A percentile compares a stretch with the other conserved stretches of the same genome.
Conservation (phyloP, 2,797 vertebrate species). For the Chromobotia macracanthus region DNA sequence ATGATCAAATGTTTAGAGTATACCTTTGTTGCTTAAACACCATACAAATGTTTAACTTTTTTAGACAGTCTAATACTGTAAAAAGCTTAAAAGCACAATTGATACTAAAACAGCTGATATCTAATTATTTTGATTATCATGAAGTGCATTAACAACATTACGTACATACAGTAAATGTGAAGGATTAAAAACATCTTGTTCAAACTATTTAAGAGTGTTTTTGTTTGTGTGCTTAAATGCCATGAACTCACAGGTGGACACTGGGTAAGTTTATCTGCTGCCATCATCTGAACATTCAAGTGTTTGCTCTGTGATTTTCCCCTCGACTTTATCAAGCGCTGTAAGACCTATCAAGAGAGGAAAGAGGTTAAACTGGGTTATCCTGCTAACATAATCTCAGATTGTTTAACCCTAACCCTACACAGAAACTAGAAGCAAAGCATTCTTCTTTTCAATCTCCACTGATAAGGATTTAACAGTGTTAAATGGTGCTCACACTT, state of each 20-base stretch:
- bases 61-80: background rate
- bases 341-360: conserved; percentile 83
- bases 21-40: no score
- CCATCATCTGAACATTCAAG: conserved; percentile 97
- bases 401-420: background rate
- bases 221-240: conserved; percentile 9
- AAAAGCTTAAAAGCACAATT: background rate
- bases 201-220: background rate
- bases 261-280: conserved; percentile 92
- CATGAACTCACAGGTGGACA: conserved; percentile 88
- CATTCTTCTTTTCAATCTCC: background rate
- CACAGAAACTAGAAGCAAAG: background rate
- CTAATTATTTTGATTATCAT: background rate
- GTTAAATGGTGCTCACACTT: background rate
- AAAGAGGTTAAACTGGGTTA: background rate
- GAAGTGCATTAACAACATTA: background rate
- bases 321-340: conserved; percentile 93
- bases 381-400: background rate
- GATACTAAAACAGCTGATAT: background rate
- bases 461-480: background rate
- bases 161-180: background rate
- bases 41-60: no score
- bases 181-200: background rate
- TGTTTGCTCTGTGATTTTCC: conserved; percentile 97
- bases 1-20: no score